Evolutionary conservation across 2,888 invertebrate species (phyloP), one percentile per base, ranked within the genome.

Genomic region (Adelphocoris suturalis): DNA sequence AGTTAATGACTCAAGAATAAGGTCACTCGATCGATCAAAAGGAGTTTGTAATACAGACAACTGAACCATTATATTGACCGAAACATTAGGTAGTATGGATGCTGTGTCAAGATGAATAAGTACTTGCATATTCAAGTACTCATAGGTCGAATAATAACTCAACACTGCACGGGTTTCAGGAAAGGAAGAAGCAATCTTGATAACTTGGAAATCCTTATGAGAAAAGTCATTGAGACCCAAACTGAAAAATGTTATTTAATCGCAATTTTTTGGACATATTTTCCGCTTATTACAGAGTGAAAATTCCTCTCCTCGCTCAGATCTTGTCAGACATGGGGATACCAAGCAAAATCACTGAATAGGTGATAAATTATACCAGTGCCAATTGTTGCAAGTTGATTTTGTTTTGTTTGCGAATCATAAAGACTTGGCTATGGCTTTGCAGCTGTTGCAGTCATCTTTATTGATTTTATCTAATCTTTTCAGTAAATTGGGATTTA

Each of bases 181-280:
- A 68, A 68, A 9, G 68, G 68, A 23, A n/a, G 23, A 0, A 23
- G 68, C 23, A 68, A 23, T 9, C 23, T 7, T 23, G 68, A 68
- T 27, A 68, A 68, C 23, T 68, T 68, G 23, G 68, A 68, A 68
- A 68, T 68, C 0, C 68, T 68, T 3, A 68, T 68, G 68, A n/a
- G 23, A 13, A 19, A 68, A 37, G 11, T 23, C 11, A 68, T 68
- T 13, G 68, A 23, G 0, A 13, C 68, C 12, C 68, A 68, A 68
- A 68, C 23, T 11, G 68, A 68, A 23, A 68, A 68, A 23, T 19
- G 5, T 0, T 68, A 23, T 11, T 19, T 68, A 23, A 11, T 68
- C 12, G 68, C 68, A 3, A 11, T 1, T 7, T 68, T 68, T 23
- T 68, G 19, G 68, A 68, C 11, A 23, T 68, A 3, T 68, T 23